A percentile compares a stretch with the other conserved stretches of the same genome.
phyloP scores from a whole-genome alignment of 2,113 vertebrate genomes.

The Ascaphus truei region DNA sequence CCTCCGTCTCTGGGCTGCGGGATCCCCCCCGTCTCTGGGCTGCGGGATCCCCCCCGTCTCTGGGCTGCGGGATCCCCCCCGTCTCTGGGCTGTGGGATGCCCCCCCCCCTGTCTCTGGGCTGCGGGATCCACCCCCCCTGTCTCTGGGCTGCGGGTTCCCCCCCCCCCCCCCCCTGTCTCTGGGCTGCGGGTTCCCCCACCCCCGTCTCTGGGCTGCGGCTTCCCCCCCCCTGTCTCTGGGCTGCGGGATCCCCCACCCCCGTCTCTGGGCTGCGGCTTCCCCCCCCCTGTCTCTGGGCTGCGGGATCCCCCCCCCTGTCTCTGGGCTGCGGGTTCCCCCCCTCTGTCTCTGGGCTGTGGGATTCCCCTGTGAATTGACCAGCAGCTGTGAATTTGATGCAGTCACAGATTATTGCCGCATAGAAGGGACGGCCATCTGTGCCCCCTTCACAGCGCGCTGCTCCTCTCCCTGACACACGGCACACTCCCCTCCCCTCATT shows the following conservation, averaged over 20 bases:
- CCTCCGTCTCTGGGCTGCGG: conserved; percentile 48
- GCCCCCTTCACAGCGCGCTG: conserved; percentile 1
- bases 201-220: conserved; percentile 24
- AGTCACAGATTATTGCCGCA: conserved; percentile 34
- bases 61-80: conserved; percentile 47
- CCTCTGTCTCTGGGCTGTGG: conserved; percentile 30
- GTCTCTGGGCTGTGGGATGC: conserved; percentile 33
- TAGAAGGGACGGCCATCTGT: conserved; percentile 50
- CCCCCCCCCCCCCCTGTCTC: no score
- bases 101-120: conserved; percentile 51
- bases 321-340: conserved; percentile 45
- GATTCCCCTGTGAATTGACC: conserved; percentile 44
- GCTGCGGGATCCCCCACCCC: conserved; percentile 46
- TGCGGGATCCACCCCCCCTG: conserved; percentile 43
- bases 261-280: conserved; percentile 28
- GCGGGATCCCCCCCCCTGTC: conserved; percentile 41
- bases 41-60: conserved; percentile 41
- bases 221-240: conserved; percentile 49
- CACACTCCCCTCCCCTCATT: background rate
- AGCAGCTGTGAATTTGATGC: conserved; percentile 51
- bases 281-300: conserved; percentile 52
- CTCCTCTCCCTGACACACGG: conserved; percentile 23
- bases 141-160: conserved; percentile 36
- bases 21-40: conserved; percentile 43
- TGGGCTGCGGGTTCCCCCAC: conserved; percentile 46